Evolutionary conservation across 2,113 vertebrate genomes (phyloP), one percentile per base, ranked within the genome.

Genomic region (Mus pahari): DNA sequence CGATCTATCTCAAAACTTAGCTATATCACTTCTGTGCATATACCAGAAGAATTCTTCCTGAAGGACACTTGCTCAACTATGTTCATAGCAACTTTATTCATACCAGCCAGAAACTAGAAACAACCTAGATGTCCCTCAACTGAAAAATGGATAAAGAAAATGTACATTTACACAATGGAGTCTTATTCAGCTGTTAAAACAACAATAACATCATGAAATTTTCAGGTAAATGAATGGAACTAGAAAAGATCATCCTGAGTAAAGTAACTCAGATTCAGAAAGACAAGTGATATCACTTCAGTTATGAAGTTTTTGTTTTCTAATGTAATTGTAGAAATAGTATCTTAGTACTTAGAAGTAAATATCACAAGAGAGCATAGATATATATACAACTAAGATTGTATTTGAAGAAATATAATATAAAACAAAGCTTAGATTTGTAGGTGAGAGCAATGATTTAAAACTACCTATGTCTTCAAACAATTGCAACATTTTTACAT

Each of bases 341-440:
- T 91, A 60, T 92, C 1, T 78, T 42, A 3, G 71, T 39, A 83
- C 70, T 95, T 92, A 97, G 4, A 64, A 73, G 83, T 0, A 20
- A 95, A 94, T 95, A 68, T 0, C 33, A 82, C 73, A 33, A 74
- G 97, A 68, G 17, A 64, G 94, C 90, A 77, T 77, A 36, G 73
- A 71, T 2, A 33, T 68, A 33, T 68, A 39, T 36, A 42, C 28
- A 92, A 64, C 55, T 62, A 20, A 96, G 8, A 66, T 16, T 90
- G 33, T 17, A 42, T 88, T 33, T 81, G 66, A 87, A 90, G 7
- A 87, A 87, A 24, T 75, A 7, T 0, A 84, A 24, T 75, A 7
- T 0, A 78, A 62, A 91, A 45, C 79, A 58, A 94, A 91, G 20
- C 22, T 86, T 73, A 58, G 26, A 9, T 92, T 8, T 66, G 19